Conservation (phyloP, 2,797 vertebrate species). For the Steatocranus sp. region DNA sequence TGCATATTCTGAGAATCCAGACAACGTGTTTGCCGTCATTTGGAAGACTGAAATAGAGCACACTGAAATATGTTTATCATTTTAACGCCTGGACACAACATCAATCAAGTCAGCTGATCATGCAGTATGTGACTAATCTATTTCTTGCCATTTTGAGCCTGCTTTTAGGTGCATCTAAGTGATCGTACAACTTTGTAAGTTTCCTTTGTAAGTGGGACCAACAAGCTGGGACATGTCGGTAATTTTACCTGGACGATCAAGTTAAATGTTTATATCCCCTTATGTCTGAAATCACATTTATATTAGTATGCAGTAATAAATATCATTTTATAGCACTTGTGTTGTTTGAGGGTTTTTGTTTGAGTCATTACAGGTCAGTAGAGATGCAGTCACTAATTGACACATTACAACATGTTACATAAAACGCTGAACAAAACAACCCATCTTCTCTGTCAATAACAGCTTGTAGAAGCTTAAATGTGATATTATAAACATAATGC, state of each 20-base stretch:
- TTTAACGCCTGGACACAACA: neutral
- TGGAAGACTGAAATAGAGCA: neutral
- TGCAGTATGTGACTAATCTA: neutral
- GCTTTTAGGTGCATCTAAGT: neutral
- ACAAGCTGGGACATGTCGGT: neutral
- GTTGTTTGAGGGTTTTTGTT: neutral
- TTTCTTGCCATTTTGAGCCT: neutral
- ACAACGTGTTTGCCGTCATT: neutral
- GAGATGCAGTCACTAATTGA: neutral
- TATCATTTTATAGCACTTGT: constrained; percentile 68
- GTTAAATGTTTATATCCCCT: constrained; percentile 21
- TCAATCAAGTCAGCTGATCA: neutral
- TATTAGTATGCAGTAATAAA: constrained; percentile 66
- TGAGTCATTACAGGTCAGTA: neutral
- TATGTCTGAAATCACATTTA: constrained; percentile 51
- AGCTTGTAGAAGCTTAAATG: neutral
- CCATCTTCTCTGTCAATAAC: neutral
- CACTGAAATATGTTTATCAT: neutral
- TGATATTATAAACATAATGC: neutral
- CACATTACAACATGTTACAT: neutral
- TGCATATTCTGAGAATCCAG: neutral
- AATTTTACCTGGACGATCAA: neutral
- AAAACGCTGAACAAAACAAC: neutral
- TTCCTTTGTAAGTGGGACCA: neutral
- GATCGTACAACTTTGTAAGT: neutral